A percentile compares a stretch with the other conserved stretches of the same genome.
Evolutionary conservation across 2,113 vertebrate genomes (phyloP).

Genomic region (Myxocyprinus asiaticus): DNA sequence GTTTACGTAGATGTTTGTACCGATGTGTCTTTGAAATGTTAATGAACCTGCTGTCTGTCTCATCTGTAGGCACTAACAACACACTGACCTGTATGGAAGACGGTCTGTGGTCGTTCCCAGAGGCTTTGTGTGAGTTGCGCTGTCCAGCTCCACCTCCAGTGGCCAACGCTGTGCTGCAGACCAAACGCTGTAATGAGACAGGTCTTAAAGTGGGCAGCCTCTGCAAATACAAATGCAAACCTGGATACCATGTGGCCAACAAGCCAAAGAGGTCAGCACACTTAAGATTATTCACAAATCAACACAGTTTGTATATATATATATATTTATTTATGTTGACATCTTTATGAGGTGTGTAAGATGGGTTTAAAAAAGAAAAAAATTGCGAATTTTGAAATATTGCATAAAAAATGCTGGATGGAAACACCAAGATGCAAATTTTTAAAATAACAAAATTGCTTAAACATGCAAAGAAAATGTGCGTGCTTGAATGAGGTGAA

Average conservation of each 20-base stretch:
- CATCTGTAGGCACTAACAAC: slow-evolving; percentile 86
- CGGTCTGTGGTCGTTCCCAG: slow-evolving; percentile 97
- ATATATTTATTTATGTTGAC: no score
- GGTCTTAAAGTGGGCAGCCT: slow-evolving; percentile 94
- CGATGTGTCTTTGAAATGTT: no score
- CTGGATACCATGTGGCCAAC: slow-evolving; percentile 90
- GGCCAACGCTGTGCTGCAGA: slow-evolving; percentile 89
- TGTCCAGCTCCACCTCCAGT: slow-evolving; percentile 86
- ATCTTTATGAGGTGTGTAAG: neutral
- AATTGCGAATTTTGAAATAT: no score
- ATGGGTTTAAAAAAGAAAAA: no score
- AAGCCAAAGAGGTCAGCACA: slow-evolving; percentile 83
- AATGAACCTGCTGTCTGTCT: no score
- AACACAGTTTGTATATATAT: no score
- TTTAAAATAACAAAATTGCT: no score
- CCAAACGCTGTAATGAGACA: slow-evolving; percentile 83
- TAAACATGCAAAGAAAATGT: no score
- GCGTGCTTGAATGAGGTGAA: no score
- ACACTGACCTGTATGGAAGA: slow-evolving; percentile 91
- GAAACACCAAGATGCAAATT: no score
- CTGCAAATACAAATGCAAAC: slow-evolving; percentile 98
- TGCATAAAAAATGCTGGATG: no score
- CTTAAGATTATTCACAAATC: neutral
- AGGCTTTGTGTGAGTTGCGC: slow-evolving; percentile 93
- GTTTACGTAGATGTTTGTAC: no score